Percentiles rank a stretch among this genome's conserved stretches.
These are phyloP conservation scores for Hystrix brachyura DNA, from an alignment of 2,113 vertebrate genomes.

Conservation along the genomic window DNA sequence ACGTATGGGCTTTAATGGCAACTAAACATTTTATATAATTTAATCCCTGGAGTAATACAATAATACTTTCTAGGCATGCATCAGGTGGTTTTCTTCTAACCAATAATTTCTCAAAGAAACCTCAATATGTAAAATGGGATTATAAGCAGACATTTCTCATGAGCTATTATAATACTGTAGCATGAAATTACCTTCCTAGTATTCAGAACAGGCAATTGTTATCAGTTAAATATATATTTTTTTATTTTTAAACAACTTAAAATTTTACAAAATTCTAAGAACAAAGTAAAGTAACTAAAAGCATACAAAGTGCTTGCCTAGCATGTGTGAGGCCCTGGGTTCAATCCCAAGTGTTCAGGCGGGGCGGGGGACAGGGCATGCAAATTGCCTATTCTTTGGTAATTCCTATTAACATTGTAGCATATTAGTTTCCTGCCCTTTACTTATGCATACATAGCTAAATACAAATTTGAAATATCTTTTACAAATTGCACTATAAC, in stretches of 20 bases:
- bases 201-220: neutral
- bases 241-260: conserved; percentile 33
- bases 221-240: conserved; percentile 19
- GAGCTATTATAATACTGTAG: neutral
- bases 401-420: neutral
- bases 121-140: neutral
- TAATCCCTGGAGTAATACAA: neutral
- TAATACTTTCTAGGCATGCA: conserved; percentile 40
- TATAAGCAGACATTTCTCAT: neutral
- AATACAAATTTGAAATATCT: conserved; percentile 3
- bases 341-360: neutral
- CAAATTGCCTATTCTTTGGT: conserved; percentile 8
- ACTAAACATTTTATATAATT: neutral
- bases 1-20: conserved; percentile 21
- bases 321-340: neutral
- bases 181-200: conserved; percentile 25
- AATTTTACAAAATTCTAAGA: conserved; percentile 59
- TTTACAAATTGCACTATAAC: conserved; percentile 13
- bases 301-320: neutral
- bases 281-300: neutral
- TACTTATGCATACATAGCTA: neutral
- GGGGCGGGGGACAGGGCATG: neutral
- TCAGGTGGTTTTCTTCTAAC: neutral
- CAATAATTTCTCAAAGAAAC: neutral
- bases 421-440: neutral